phyloP scores from a whole-genome alignment of 2,888 invertebrate species.

The Drosophila neonasuta region DNA sequence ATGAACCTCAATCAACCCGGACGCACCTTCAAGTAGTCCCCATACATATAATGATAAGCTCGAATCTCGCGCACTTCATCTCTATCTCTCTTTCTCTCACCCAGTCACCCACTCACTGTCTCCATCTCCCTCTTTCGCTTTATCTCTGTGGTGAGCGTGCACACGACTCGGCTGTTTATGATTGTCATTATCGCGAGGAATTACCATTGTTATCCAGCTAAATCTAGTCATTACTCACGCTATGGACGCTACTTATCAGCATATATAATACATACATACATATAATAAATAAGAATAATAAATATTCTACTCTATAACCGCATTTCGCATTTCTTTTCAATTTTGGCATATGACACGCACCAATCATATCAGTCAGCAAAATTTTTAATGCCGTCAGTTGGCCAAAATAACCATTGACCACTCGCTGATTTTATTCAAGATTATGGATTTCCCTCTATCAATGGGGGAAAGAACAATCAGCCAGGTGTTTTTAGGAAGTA shows the following conservation, averaged over 20 bases:
- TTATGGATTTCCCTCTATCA: slow-evolving; percentile 9
- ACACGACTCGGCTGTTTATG: slow-evolving; percentile 56
- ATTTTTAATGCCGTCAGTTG: slow-evolving; percentile 49
- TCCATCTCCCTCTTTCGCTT: neutral
- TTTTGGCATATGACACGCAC: slow-evolving; percentile 26
- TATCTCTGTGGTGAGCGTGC: slow-evolving; percentile 2
- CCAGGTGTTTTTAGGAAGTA: too few species aligned
- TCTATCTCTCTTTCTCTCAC: neutral
- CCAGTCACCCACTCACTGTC: neutral
- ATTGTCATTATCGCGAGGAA: slow-evolving; percentile 68
- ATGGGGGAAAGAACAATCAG: neutral
- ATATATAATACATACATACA: neutral
- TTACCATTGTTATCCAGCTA: slow-evolving; percentile 70
- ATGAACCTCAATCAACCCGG: slow-evolving; percentile 11
- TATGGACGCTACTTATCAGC: slow-evolving; percentile 18
- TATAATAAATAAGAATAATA: slow-evolving; percentile 18
- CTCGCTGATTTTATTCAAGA: neutral
- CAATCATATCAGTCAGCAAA: slow-evolving; percentile 12
- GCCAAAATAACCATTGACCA: slow-evolving; percentile 44
- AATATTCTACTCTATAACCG: slow-evolving; percentile 7
- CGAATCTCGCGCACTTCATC: slow-evolving; percentile 6
- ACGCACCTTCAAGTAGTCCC: slow-evolving; percentile 19
- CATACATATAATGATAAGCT: slow-evolving; percentile 25
- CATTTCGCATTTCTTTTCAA: slow-evolving; percentile 9
- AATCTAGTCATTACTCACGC: slow-evolving; percentile 69